Conservation (phyloP, 2,113 vertebrate species). For the Cygnus buccinator region DNA sequence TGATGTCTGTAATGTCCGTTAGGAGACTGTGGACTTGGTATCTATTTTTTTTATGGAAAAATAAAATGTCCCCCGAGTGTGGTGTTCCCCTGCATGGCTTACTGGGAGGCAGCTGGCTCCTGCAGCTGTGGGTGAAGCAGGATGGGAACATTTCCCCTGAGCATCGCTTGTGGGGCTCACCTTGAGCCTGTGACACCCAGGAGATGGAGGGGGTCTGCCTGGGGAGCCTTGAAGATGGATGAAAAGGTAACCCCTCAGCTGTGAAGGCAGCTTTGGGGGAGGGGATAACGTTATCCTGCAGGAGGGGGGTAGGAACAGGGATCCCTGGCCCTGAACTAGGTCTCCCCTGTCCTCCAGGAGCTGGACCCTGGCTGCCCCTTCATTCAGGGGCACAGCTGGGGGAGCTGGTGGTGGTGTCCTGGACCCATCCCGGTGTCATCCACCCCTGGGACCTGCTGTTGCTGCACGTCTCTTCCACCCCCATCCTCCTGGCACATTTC, state of each 20-base stretch:
- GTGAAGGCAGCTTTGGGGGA: background rate
- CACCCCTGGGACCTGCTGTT: background rate
- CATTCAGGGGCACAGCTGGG: background rate
- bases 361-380: background rate
- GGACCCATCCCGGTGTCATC: background rate
- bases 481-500: background rate
- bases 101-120: background rate
- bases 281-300: background rate
- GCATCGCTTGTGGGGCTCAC: accelerated
- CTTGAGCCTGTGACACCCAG: background rate
- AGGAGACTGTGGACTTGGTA: conserved; percentile 60
- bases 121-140: background rate
- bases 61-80: conserved; percentile 36
- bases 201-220: background rate
- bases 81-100: background rate
- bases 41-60: conserved; percentile 70
- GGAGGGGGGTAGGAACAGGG: background rate
- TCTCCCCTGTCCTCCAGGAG: background rate
- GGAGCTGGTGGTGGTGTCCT: background rate
- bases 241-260: background rate
- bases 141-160: background rate
- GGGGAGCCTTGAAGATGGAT: background rate
- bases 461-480: background rate
- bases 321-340: background rate
- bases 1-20: conserved; percentile 33